phyloP scores from a whole-genome alignment of 2,797 vertebrate genomes.

The Chiroxiphia lanceolata region DNA sequence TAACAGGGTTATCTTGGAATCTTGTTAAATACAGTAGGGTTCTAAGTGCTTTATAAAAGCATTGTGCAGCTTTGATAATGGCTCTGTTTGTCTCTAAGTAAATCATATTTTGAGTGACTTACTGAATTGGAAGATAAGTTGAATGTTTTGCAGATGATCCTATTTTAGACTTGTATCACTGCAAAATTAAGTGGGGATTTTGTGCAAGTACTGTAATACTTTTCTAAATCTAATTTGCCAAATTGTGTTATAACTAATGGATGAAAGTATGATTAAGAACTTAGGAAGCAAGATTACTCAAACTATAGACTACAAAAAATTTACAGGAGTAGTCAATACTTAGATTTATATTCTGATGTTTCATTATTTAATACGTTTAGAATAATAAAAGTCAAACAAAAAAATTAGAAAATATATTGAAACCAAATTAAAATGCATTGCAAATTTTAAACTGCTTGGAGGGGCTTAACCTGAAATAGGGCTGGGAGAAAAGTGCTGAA shows the following conservation, averaged over 20 bases:
- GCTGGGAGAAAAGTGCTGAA: neutral
- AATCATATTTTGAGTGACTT: neutral
- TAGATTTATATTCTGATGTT: neutral
- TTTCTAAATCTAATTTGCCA: neutral
- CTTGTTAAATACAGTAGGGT: neutral
- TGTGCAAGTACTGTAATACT: neutral
- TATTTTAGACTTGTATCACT: neutral
- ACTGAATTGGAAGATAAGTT: neutral
- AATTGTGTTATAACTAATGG: neutral
- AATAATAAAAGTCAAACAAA: neutral
- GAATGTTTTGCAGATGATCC: neutral
- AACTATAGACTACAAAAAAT: neutral
- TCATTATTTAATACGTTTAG: neutral
- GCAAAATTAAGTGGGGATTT: conserved; percentile 16
- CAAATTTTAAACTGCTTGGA: neutral
- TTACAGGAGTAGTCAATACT: neutral
- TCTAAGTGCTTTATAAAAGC: neutral
- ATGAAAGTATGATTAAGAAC: neutral
- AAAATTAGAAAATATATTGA: neutral
- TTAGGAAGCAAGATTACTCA: neutral
- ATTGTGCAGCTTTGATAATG: neutral
- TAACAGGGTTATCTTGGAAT: neutral
- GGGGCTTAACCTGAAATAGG: neutral
- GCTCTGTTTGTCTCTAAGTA: neutral
- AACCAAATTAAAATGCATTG: neutral